phyloP scores from a whole-genome alignment of 2,797 vertebrate genomes.

The Artibeus jamaicensis region DNA sequence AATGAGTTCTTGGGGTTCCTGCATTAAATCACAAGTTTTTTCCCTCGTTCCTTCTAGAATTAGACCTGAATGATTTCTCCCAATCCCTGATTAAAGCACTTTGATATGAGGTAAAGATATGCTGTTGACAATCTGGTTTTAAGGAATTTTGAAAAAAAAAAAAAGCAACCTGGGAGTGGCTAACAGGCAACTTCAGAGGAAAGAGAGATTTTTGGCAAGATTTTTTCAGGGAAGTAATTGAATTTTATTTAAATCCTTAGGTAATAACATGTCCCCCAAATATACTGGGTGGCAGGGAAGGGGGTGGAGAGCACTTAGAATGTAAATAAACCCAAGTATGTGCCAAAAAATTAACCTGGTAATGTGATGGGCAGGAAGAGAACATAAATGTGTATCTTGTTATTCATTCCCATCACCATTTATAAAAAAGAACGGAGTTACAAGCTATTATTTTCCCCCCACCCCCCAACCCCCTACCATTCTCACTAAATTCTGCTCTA shows the following conservation, averaged over 20 bases:
- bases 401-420: constrained; percentile 36
- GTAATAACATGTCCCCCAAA: constrained; percentile 28
- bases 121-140: constrained; percentile 32
- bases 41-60: not conserved
- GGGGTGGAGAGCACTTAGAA: not conserved
- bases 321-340: not conserved
- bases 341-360: not conserved
- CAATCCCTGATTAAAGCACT: constrained; percentile 36
- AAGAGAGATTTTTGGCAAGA: constrained; percentile 31
- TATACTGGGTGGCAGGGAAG: fast-evolving
- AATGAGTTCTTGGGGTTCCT: not conserved
- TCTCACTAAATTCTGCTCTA: not conserved
- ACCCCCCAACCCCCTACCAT: not conserved
- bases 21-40: not conserved
- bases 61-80: not conserved
- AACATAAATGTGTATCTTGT: not conserved
- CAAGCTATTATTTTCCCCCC: not conserved
- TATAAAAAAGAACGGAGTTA: constrained; percentile 18
- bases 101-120: constrained; percentile 15
- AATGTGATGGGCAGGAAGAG: too few relatives aligned
- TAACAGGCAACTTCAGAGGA: constrained; percentile 65
- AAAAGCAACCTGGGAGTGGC: not conserved
- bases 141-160: not conserved
- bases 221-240: constrained; percentile 63
- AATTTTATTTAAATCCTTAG: constrained; percentile 37